These are phyloP conservation scores for Ibidorhyncha struthersii DNA, from an alignment of 2,113 vertebrate species.

Conservation along the genomic window DNA sequence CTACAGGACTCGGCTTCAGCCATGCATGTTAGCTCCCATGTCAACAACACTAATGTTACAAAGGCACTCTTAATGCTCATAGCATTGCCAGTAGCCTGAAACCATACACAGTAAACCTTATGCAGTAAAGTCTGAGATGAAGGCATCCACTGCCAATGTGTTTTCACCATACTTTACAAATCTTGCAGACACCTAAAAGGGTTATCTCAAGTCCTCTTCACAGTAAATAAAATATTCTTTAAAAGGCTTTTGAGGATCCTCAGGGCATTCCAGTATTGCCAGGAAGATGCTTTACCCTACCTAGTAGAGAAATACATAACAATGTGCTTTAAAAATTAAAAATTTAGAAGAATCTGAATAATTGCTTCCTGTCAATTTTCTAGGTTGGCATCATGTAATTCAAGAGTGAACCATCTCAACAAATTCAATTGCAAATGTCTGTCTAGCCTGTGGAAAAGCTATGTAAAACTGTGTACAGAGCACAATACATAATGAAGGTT, in stretches of 20 bases:
- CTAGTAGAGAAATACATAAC: conserved; percentile 62
- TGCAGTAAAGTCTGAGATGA: neutral
- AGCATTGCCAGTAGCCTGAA: neutral
- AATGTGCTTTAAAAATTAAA: conserved; percentile 73
- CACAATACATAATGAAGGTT: conserved; percentile 49
- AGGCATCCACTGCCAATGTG: neutral
- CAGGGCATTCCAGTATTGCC: conserved; percentile 50
- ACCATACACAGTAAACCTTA: neutral
- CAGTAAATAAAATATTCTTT: conserved; percentile 61
- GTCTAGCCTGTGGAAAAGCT: conserved; percentile 67
- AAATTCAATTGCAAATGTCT: conserved; percentile 62
- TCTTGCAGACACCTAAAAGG: conserved; percentile 14
- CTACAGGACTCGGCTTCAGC: neutral
- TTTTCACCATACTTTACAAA: neutral
- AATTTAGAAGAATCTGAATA: conserved; percentile 64
- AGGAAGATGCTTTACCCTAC: conserved; percentile 42
- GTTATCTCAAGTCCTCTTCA: conserved; percentile 31
- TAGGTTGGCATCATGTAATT: conserved; percentile 51
- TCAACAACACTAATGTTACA: neutral
- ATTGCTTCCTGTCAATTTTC: conserved; percentile 61
- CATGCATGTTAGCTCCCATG: neutral
- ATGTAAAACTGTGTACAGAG: conserved; percentile 45
- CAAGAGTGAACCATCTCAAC: conserved; percentile 29
- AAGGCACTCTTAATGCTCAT: neutral
- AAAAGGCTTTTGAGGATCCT: conserved; percentile 66